phyloP scores from a whole-genome alignment of 2,888 invertebrate species.

The Mycogona germanica region DNA sequence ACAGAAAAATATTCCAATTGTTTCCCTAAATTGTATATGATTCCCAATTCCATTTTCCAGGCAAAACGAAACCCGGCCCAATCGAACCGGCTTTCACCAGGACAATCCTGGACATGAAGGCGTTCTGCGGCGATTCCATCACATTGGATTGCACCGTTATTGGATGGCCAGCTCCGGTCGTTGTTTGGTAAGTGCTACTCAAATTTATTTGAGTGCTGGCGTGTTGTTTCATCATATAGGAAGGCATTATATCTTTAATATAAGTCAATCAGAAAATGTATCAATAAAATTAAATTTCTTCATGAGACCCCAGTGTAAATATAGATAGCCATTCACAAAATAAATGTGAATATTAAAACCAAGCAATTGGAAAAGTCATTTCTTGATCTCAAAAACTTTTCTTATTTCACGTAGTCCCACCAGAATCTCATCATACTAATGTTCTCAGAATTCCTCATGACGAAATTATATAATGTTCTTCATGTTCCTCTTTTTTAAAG shows the following conservation, averaged over 20 bases:
- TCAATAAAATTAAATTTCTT: no score
- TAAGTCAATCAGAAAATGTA: no score
- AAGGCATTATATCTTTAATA: no score
- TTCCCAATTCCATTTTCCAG: not conserved
- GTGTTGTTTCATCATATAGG: no score
- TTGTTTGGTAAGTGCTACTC: slow-evolving; percentile 49
- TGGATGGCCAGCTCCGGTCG: slow-evolving; percentile 55
- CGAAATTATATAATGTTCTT: not conserved
- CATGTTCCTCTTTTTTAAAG: slow-evolving; percentile 7
- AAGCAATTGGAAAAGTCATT: no score
- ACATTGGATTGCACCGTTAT: slow-evolving; percentile 65
- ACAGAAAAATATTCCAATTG: no score
- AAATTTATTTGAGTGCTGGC: no score
- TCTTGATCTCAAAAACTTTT: no score
- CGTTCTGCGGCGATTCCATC: slow-evolving; percentile 49
- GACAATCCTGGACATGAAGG: slow-evolving; percentile 17
- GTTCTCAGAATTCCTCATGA: not conserved
- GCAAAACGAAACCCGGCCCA: slow-evolving; percentile 7
- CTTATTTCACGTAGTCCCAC: not conserved
- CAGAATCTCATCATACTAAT: not conserved
- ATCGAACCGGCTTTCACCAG: slow-evolving; percentile 18
- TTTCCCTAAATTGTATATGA: slow-evolving; percentile 30
- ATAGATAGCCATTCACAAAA: no score
- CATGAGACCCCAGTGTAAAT: no score
- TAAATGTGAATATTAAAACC: no score